These are phyloP conservation scores for Metaphire vulgaris DNA, from an alignment of 1,140 invertebrate genomes.

Conservation along the genomic window DNA sequence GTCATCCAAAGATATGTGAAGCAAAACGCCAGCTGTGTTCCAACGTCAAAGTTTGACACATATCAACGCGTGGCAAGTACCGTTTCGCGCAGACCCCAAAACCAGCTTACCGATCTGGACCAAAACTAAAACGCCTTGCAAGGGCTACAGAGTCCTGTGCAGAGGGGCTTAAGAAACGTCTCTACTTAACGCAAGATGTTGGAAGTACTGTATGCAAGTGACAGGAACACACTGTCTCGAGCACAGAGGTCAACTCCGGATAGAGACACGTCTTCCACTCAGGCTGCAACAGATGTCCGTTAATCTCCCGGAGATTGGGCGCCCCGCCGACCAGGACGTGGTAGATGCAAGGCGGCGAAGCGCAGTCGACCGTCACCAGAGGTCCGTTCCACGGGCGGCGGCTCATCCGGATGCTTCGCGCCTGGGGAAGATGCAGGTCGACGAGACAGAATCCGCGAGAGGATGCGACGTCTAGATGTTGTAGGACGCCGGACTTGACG, in stretches of 20 bases:
- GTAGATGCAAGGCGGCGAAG: slow-evolving; percentile 41
- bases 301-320: slow-evolving; percentile 38
- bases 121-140: too few species aligned
- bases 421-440: slow-evolving; percentile 37
- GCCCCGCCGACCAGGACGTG: slow-evolving; percentile 38
- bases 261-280: background rate
- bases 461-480: slow-evolving; percentile 44
- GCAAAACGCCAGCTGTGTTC: too few species aligned
- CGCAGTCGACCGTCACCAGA: slow-evolving; percentile 33
- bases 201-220: too few species aligned
- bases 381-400: slow-evolving; percentile 42
- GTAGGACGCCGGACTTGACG: slow-evolving; percentile 36
- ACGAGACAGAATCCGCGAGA: slow-evolving; percentile 43
- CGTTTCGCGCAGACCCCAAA: too few species aligned
- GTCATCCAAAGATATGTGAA: too few species aligned
- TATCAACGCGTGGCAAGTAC: too few species aligned
- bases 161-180: too few species aligned
- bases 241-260: background rate
- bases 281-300: slow-evolving; percentile 37
- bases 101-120: too few species aligned
- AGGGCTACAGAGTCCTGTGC: too few species aligned
- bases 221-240: background rate
- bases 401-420: slow-evolving; percentile 36
- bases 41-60: too few species aligned
- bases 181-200: too few species aligned